These are phyloP conservation scores for Umimayanthus chanpuru DNA, from an alignment of 92 coral and sea anemone genomes.

Conservation along the genomic window DNA sequence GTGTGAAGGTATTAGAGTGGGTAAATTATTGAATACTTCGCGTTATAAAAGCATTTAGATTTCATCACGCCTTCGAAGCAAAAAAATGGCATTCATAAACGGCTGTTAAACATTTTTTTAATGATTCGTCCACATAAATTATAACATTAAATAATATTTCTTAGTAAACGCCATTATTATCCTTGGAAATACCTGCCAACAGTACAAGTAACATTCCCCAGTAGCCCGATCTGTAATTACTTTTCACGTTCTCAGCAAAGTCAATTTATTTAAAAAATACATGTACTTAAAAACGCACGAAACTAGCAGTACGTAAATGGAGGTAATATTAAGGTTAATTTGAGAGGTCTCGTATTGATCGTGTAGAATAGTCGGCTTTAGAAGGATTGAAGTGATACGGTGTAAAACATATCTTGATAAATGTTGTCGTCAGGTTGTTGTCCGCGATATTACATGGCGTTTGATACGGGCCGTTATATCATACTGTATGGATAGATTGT, in stretches of 20 bases:
- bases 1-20: background rate
- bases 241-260: background rate
- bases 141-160: background rate
- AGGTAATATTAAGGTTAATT: background rate
- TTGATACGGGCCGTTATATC: slow-evolving; percentile 34
- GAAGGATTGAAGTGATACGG: background rate
- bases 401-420: slow-evolving; percentile 9
- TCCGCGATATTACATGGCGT: slow-evolving; percentile 1
- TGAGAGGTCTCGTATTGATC: slow-evolving; percentile 5
- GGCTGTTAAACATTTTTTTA: background rate
- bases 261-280: too few species aligned
- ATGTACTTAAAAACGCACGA: background rate
- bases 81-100: slow-evolving; percentile 33
- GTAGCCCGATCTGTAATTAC: too few species aligned
- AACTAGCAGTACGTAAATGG: background rate
- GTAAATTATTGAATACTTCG: slow-evolving; percentile 24
- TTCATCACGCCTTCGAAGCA: slow-evolving; percentile 51
- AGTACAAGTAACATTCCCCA: too few species aligned
- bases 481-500: slow-evolving; percentile 26
- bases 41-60: slow-evolving; percentile 52
- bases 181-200: background rate
- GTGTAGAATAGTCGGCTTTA: background rate
- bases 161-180: background rate
- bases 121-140: slow-evolving; percentile 25
- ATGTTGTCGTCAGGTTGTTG: slow-evolving; percentile 35